A percentile compares a stretch with the other conserved stretches of the same genome.
phyloP scores from a whole-genome alignment of 1,140 invertebrate genomes.

The Drosophila pandora region DNA sequence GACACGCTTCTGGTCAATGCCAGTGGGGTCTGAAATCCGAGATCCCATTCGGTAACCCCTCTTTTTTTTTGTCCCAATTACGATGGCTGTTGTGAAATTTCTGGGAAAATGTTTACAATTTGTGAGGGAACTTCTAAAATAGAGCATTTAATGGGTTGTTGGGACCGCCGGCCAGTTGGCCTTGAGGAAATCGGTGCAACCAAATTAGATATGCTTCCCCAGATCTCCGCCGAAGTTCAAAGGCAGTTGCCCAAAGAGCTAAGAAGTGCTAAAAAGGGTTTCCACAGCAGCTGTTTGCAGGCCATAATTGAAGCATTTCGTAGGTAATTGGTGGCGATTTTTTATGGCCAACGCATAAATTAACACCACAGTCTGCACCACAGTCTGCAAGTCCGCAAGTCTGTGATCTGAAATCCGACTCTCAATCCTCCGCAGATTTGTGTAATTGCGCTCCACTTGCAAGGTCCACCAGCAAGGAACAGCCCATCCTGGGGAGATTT shows the following conservation, averaged over 20 bases:
- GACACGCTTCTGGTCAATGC: constrained; percentile 75
- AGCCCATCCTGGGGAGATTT: constrained; percentile 44
- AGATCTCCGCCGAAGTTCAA: constrained; percentile 39
- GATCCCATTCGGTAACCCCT: constrained; percentile 31
- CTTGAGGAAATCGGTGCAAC: constrained; percentile 41
- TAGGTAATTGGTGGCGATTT: constrained; percentile 76
- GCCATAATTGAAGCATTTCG: constrained; percentile 78
- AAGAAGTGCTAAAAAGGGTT: constrained; percentile 74
- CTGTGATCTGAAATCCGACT: constrained; percentile 20
- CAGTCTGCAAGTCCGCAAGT: not conserved
- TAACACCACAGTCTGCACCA: constrained; percentile 58
- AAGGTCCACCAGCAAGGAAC: not conserved
- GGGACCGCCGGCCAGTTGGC: constrained; percentile 12
- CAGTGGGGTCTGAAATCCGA: constrained; percentile 41
- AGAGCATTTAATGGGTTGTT: constrained; percentile 30
- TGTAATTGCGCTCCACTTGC: constrained; percentile 65
- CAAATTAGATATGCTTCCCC: constrained; percentile 56
- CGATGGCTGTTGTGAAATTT: constrained; percentile 38
- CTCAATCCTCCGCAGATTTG: constrained; percentile 62
- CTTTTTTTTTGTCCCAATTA: constrained; percentile 54
- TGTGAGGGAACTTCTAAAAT: constrained; percentile 24
- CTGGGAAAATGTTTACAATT: constrained; percentile 41
- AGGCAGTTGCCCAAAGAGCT: constrained; percentile 10
- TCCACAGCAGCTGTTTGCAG: constrained; percentile 72
- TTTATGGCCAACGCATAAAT: constrained; percentile 77